These are phyloP conservation scores for Lamprotornis superbus DNA, from an alignment of 2,113 vertebrate species.

Conservation along the genomic window DNA sequence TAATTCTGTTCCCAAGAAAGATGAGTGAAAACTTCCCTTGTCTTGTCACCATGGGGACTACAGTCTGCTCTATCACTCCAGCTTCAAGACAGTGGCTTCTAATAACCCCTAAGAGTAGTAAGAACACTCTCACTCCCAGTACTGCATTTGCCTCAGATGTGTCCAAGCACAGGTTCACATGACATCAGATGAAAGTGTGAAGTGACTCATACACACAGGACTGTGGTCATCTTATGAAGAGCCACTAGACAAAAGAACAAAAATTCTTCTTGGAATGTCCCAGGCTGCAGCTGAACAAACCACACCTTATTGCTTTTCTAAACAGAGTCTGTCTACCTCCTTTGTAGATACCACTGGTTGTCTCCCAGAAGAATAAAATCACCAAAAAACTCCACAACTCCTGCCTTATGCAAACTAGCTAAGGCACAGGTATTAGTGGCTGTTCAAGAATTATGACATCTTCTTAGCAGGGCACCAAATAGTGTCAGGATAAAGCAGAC, in stretches of 20 bases:
- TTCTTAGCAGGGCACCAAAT: constrained; percentile 83
- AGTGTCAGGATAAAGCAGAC: constrained; percentile 91
- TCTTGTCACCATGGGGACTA: constrained; percentile 47
- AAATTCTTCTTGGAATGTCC: not conserved
- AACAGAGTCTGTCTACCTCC: not conserved
- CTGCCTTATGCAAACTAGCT: not conserved
- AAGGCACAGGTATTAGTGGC: not conserved
- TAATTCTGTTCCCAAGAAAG: not conserved
- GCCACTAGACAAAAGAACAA: not conserved
- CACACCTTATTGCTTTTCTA: not conserved
- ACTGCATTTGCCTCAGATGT: not conserved
- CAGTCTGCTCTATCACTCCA: constrained; percentile 22
- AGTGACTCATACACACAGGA: not conserved
- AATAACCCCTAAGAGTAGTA: not conserved
- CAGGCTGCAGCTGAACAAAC: not conserved
- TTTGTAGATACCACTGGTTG: not conserved
- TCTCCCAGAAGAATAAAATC: not conserved
- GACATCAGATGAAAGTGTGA: not conserved
- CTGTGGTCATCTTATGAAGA: not conserved
- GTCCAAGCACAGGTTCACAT: not conserved
- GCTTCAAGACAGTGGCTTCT: not conserved
- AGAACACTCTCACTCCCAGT: not conserved
- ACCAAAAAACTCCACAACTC: not conserved
- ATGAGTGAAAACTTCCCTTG: not conserved
- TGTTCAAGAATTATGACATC: not conserved